Evolutionary conservation across 2,888 invertebrate genomes (phyloP).

Genomic region (Leucophenga montana): DNA sequence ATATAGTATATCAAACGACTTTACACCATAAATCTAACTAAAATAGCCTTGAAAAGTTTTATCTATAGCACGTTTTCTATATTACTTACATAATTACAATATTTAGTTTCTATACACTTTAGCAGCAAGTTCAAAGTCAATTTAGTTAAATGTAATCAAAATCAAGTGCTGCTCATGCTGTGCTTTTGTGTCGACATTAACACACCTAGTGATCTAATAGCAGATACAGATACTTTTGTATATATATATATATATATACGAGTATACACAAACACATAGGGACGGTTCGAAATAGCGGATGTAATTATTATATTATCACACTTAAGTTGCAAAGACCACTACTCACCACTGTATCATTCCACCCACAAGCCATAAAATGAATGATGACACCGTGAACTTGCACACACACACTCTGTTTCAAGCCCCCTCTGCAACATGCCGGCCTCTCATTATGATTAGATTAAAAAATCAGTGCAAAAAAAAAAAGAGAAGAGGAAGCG

Average conservation of each 20-base stretch:
- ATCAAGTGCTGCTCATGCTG: too few species aligned
- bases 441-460: conserved; percentile 8
- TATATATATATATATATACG: conserved; percentile 12
- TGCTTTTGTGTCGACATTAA: too few species aligned
- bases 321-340: neutral
- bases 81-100: too few species aligned
- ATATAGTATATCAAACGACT: too few species aligned
- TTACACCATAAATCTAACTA: too few species aligned
- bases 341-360: neutral
- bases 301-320: conserved; percentile 24
- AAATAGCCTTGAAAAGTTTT: too few species aligned
- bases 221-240: too few species aligned
- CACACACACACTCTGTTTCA: neutral
- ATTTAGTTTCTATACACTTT: too few species aligned
- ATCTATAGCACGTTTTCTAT: too few species aligned
- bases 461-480: neutral
- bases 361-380: neutral
- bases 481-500: neutral
- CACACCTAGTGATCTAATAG: neutral
- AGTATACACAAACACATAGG: neutral
- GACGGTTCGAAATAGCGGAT: neutral
- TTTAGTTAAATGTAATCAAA: too few species aligned
- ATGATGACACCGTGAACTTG: conserved; percentile 2
- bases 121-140: too few species aligned
- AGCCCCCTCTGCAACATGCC: neutral